A percentile compares a stretch with the other conserved stretches of the same genome.
Conservation (phyloP, 2,888 invertebrate genomes). For the Lysandra bellargus region DNA sequence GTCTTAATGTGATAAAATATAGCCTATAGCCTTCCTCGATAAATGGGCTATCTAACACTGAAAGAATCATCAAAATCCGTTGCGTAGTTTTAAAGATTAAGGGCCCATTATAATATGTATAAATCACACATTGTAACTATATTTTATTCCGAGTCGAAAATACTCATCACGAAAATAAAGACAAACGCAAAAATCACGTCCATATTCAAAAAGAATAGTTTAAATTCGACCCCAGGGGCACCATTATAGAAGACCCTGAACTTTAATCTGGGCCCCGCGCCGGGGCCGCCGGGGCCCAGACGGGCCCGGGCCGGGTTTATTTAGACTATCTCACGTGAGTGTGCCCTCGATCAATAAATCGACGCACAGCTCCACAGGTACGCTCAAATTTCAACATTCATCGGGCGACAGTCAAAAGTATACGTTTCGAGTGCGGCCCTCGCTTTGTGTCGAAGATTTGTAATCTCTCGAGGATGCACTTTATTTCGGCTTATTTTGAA, state of each 20-base stretch:
- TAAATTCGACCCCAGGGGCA: neutral
- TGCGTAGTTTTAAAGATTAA: no score
- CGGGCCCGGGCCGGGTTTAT: constrained; percentile 1
- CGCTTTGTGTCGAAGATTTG: neutral
- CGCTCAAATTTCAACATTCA: constrained; percentile 26
- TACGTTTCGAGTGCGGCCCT: constrained; percentile 3
- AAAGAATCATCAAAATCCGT: no score
- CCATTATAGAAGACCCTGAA: neutral
- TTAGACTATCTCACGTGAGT: constrained; percentile 27
- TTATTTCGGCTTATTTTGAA: constrained; percentile 2
- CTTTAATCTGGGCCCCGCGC: constrained; percentile 1
- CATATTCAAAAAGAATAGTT: neutral
- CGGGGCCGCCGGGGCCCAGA: neutral
- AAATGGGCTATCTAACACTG: no score
- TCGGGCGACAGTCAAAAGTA: constrained; percentile 1
- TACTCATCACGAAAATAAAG: neutral
- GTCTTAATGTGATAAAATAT: no score
- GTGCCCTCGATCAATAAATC: constrained; percentile 40
- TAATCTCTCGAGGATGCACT: neutral
- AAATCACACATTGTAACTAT: no score
- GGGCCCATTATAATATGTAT: no score
- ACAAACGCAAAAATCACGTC: neutral
- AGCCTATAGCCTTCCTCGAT: no score
- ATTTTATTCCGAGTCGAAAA: neutral
- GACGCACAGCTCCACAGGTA: constrained; percentile 42